A percentile compares a stretch with the other conserved stretches of the same genome.
These are phyloP conservation scores for Zaprionus bogoriensis DNA, from an alignment of 2,888 invertebrate species.

Conservation along the genomic window DNA sequence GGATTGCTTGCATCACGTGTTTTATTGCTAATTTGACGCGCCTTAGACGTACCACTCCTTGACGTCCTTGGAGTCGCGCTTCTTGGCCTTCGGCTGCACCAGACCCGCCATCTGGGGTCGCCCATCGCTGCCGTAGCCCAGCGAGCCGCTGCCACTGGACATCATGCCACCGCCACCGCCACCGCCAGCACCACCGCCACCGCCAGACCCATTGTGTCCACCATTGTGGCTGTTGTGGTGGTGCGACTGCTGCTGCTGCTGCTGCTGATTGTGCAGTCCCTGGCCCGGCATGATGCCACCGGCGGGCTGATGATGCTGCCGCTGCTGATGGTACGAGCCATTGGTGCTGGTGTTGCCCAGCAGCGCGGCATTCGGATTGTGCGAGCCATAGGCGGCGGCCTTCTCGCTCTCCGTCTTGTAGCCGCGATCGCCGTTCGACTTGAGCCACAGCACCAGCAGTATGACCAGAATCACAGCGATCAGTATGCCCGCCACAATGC, in stretches of 20 bases:
- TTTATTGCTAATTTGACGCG: constrained; percentile 79
- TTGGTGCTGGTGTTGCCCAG: constrained; percentile 86
- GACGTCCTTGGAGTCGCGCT: constrained; percentile 92
- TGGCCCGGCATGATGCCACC: constrained; percentile 43
- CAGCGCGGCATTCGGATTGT: constrained; percentile 91
- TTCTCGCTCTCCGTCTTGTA: constrained; percentile 96
- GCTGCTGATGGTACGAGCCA: constrained; percentile 83
- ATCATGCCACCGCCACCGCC: constrained; percentile 72
- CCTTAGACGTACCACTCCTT: constrained; percentile 98
- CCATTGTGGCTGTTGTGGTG: constrained; percentile 39
- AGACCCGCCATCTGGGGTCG: constrained; percentile 82
- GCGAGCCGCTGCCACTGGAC: constrained; percentile 70
- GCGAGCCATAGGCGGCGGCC: constrained; percentile 85
- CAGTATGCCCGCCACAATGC: constrained; percentile 94
- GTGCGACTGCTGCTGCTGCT: constrained; percentile 79
- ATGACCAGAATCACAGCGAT: constrained; percentile 96
- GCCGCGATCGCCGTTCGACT: constrained; percentile 92
- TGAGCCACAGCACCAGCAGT: constrained; percentile 93
- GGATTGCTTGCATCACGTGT: constrained; percentile 24
- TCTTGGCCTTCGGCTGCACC: constrained; percentile 85
- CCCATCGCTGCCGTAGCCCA: constrained; percentile 81
- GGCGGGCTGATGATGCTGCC: constrained; percentile 77
- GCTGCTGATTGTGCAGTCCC: constrained; percentile 45
- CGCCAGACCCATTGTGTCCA: constrained; percentile 42
- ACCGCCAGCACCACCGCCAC: constrained; percentile 61